Conservation (phyloP, 2,113 vertebrate species). For the Equus quagga region DNA sequence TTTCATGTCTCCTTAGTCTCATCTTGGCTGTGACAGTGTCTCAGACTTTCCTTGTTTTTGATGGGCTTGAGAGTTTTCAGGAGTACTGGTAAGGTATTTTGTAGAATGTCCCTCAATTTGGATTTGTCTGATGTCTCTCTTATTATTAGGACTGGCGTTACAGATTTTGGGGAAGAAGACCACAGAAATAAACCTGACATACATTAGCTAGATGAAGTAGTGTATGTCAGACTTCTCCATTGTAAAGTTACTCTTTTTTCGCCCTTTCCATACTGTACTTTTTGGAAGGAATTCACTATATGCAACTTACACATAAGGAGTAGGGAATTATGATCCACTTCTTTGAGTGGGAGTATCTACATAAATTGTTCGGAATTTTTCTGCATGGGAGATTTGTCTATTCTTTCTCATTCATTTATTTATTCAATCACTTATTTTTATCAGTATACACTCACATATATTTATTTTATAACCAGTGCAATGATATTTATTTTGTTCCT, state of each 20-base stretch:
- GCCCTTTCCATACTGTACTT: neutral
- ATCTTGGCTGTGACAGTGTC: neutral
- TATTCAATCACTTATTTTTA: neutral
- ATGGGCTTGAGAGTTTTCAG: neutral
- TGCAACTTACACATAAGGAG: neutral
- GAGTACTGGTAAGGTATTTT: neutral
- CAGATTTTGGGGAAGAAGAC: neutral
- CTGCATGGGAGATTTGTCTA: neutral
- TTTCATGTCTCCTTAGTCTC: neutral
- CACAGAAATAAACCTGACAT: neutral
- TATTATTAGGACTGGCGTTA: neutral
- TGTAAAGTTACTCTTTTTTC: neutral
- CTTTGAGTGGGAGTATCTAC: neutral
- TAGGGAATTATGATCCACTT: accelerated
- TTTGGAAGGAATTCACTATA: neutral
- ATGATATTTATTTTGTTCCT: neutral
- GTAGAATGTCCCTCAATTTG: neutral
- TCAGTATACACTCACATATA: neutral
- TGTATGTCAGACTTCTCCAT: neutral
- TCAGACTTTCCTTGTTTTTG: neutral
- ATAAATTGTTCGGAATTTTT: slow-evolving; percentile 11
- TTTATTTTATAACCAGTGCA: slow-evolving; percentile 4
- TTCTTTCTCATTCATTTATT: neutral
- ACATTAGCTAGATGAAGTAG: neutral
- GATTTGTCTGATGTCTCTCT: neutral